Evolutionary conservation across 2,113 vertebrate species (phyloP).

Genomic region (Eolophus roseicapilla): DNA sequence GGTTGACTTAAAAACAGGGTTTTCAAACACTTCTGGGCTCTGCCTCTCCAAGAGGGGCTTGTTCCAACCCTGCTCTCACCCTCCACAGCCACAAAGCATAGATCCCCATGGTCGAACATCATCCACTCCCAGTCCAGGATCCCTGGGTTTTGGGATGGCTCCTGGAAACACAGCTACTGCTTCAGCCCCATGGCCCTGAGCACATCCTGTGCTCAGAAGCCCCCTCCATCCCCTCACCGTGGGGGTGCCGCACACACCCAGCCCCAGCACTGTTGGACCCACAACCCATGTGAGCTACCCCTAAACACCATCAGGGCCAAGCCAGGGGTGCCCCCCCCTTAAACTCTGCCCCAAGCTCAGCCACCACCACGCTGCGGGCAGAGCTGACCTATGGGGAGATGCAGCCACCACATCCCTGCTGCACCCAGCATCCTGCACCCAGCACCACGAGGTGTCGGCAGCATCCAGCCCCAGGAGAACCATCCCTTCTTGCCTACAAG

Average conservation of each 20-base stretch:
- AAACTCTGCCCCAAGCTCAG: background rate
- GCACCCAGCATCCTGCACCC: background rate
- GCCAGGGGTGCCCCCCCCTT: background rate
- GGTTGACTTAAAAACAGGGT: fast-evolving
- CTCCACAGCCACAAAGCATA: fast-evolving
- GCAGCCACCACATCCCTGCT: background rate
- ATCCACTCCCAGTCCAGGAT: background rate
- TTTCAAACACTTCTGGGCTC: background rate
- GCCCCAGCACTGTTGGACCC: background rate
- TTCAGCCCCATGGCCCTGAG: background rate
- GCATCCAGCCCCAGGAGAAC: background rate
- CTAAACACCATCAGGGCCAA: background rate
- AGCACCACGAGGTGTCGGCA: fast-evolving
- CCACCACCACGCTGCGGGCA: background rate
- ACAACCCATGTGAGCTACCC: background rate
- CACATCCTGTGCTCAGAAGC: background rate
- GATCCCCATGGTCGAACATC: fast-evolving
- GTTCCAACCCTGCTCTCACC: background rate
- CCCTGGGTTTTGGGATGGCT: background rate
- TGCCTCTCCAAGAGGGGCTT: background rate
- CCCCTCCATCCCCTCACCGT: background rate
- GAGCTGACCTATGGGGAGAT: background rate
- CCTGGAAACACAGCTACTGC: background rate
- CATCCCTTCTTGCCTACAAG: background rate
- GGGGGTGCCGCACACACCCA: fast-evolving